Conservation (phyloP, 2,888 invertebrate genomes). For the Sclerodermus sp. region DNA sequence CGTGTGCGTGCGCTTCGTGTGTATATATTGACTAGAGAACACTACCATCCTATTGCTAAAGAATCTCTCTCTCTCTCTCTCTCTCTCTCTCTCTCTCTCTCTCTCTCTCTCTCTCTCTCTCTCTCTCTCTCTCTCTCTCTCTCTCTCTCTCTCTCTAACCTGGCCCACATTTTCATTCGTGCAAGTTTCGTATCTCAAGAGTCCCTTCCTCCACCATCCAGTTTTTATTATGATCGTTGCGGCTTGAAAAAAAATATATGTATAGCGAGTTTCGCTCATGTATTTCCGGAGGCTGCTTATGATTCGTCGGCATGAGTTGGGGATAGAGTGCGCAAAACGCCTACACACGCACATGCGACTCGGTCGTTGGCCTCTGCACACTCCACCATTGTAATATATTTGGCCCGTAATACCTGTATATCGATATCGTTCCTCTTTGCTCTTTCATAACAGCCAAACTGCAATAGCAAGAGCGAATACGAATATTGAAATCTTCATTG, state of each 20-base stretch:
- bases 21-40: too few species aligned
- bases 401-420: conserved; percentile 26
- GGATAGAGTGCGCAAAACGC: conserved; percentile 34
- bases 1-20: too few species aligned
- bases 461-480: too few species aligned
- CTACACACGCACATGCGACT: conserved; percentile 30
- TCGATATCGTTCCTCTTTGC: too few species aligned
- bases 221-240: conserved; percentile 15
- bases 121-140: conserved; percentile 2
- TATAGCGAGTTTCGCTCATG: conserved; percentile 11
- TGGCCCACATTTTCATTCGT: conserved; percentile 5
- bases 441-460: too few species aligned
- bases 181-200: conserved; percentile 6
- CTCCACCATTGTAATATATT: conserved; percentile 19
- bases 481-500: too few species aligned
- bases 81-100: conserved; percentile 9
- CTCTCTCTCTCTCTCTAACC: conserved; percentile 15
- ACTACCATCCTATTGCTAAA: background rate
- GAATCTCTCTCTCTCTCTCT: conserved; percentile 11
- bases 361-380: conserved; percentile 38
- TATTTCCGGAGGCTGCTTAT: conserved; percentile 21
- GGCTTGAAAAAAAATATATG: conserved; percentile 7
- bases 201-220: too few species aligned
- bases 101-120: conserved; percentile 19
- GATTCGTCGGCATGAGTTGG: conserved; percentile 15